Percentiles rank a stretch among this genome's conserved stretches.
phyloP scores from a whole-genome alignment of 1,140 invertebrate genomes.

The Lasioglossum albipes region DNA sequence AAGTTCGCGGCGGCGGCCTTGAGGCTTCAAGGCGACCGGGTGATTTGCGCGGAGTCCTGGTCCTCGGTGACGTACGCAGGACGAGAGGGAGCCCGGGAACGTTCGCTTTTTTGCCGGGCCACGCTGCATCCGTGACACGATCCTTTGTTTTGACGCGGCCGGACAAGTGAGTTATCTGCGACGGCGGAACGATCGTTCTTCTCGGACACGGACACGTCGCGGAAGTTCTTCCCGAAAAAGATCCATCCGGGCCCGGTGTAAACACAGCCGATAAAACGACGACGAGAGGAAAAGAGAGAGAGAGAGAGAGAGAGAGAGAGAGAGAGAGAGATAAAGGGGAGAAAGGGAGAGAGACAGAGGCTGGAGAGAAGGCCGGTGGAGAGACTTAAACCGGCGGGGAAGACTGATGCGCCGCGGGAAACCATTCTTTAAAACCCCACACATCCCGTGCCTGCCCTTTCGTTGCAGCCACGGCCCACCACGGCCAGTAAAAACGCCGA shows the following conservation, averaged over 20 bases:
- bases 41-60: conserved; percentile 38
- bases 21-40: conserved; percentile 9
- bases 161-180: conserved; percentile 70
- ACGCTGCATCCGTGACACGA: conserved; percentile 45
- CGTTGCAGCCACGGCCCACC: conserved; percentile 61
- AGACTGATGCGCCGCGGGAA: conserved; percentile 75
- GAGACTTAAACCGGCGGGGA: conserved; percentile 66
- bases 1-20: background rate
- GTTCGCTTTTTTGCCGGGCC: conserved; percentile 35
- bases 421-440: conserved; percentile 74
- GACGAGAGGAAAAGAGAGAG: conserved; percentile 23
- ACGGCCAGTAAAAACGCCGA: conserved; percentile 61
- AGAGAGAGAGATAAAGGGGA: too few relatives aligned
- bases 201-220: conserved; percentile 63
- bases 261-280: conserved; percentile 72
- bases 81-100: conserved; percentile 6
- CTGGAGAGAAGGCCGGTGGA: background rate
- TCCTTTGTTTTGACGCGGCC: conserved; percentile 68
- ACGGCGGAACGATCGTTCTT: conserved; percentile 70
- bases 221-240: conserved; percentile 71
- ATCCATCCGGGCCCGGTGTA: conserved; percentile 69
- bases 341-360: background rate
- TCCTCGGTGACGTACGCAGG: conserved; percentile 6
- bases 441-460: conserved; percentile 57
- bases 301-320: too few relatives aligned